Evolutionary conservation across 2,888 invertebrate species (phyloP), one percentile per base, ranked within the genome.

Genomic region (Caenorhabditis macrosperma): DNA sequence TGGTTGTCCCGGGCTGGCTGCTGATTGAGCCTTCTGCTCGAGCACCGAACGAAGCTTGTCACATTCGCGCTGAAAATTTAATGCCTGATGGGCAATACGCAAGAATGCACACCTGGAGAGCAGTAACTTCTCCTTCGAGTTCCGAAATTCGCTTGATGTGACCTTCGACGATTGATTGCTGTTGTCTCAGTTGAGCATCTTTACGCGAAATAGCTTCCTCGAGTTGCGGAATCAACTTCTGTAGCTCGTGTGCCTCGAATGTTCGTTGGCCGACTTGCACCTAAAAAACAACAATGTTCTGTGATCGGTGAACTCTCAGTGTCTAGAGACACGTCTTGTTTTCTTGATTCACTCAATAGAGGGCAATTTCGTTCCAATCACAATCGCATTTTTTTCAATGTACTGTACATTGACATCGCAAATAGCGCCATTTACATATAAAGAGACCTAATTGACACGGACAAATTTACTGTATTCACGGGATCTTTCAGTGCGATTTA

Each of bases 31-130:
- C 75, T 91, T 92, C 77, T 91, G 91, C 78, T 91, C 91, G 66
- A 92, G 89, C 35, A 92, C 92, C 1, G 92, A 92, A 71, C 92
- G 91, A 66, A 92, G 88, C 85, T 92, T 92, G 88, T 92, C 91
- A 71, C 90, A 90, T 88, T 90, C 90, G 50, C 88, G 80, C 89
- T 91, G 84, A 41, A 88, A 69, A 57, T 35, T 22, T n/a, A 17
- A 22, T 50, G 2, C 30, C 33, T 20, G 26, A 38, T 9, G 5
- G 41, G n/a, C n/a, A n/a, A n/a, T n/a, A n/a, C n/a, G n/a, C n/a
- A n/a, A n/a, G n/a, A n/a, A n/a, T 30, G 17, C 24, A n/a, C n/a
- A 89, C 89, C 88, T 90, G 89, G 22, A 89, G 69, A 10, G 83
- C 72, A 28, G 85, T 87, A 71, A 92, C 91, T 83, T 92, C 92